phyloP scores from a whole-genome alignment of 1,140 invertebrate species.

The Drosophila kanapiae region DNA sequence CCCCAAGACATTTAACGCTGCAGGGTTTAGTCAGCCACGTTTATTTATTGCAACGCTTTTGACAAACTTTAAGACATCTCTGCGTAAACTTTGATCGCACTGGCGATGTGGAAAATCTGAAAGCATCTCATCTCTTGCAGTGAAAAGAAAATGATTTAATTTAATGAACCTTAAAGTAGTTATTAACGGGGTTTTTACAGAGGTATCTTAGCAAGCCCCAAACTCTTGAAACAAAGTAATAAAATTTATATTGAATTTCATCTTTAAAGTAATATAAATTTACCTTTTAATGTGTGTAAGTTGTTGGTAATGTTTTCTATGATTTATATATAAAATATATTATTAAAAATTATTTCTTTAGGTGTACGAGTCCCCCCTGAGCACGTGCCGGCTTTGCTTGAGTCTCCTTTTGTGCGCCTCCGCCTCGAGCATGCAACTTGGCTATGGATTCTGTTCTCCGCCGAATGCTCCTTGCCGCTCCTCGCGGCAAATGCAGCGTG shows the following conservation, averaged over 20 bases:
- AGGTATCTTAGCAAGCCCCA: too few relatives aligned
- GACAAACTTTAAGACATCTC: conserved; percentile 73
- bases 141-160: not conserved
- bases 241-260: too few relatives aligned
- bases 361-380: not conserved
- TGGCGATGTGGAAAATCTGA: conserved; percentile 42
- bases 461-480: conserved; percentile 17
- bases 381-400: conserved; percentile 37
- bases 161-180: too few relatives aligned
- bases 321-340: not conserved
- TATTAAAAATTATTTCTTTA: not conserved
- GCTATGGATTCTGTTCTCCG: conserved; percentile 21
- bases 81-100: conserved; percentile 73
- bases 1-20: conserved; percentile 8
- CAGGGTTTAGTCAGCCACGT: conserved; percentile 30
- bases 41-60: conserved; percentile 75
- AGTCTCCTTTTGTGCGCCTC: conserved; percentile 6
- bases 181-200: too few relatives aligned
- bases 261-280: too few relatives aligned
- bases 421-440: conserved; percentile 37
- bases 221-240: too few relatives aligned
- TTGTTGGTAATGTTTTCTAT: too few relatives aligned
- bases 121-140: conserved; percentile 4
- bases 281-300: too few relatives aligned
- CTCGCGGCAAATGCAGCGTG: conserved; percentile 70